A percentile compares a stretch with the other conserved stretches of the same genome.
Evolutionary conservation across 2,797 vertebrate genomes (phyloP).

Genomic region (Sebastes hopkinsi): DNA sequence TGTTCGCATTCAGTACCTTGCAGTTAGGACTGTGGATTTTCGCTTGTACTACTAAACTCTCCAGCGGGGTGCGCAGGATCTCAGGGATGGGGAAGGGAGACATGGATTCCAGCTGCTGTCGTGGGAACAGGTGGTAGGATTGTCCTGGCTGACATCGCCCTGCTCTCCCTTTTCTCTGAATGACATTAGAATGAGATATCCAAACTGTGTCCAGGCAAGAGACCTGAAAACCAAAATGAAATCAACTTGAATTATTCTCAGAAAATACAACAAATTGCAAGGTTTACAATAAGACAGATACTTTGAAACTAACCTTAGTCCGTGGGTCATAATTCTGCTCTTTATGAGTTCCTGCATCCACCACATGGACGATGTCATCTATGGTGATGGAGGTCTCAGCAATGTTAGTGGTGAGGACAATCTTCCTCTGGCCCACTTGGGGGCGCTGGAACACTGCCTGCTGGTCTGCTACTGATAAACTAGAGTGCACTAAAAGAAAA

Average conservation of each 20-base stretch:
- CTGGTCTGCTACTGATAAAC: conserved; percentile 94
- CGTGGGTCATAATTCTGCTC: conserved; percentile 93
- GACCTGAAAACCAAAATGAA: conserved; percentile 79
- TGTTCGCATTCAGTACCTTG: conserved; percentile 80
- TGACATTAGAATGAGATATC: conserved; percentile 94
- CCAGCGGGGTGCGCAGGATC: conserved; percentile 93
- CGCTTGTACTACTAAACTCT: conserved; percentile 94
- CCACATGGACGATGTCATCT: conserved; percentile 95
- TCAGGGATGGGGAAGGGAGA: conserved; percentile 90
- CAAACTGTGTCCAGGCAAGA: conserved; percentile 95
- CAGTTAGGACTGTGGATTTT: conserved; percentile 95
- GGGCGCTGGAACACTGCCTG: conserved; percentile 92
- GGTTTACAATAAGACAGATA: neutral
- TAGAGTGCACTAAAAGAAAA: conserved; percentile 90
- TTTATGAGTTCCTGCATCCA: conserved; percentile 93
- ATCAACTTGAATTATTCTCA: neutral
- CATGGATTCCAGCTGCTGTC: conserved; percentile 88
- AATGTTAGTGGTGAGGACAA: conserved; percentile 95
- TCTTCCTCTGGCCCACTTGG: conserved; percentile 87
- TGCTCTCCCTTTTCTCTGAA: conserved; percentile 92
- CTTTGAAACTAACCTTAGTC: conserved; percentile 86
- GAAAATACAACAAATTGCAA: neutral
- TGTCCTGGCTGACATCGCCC: conserved; percentile 95
- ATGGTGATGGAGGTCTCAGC: conserved; percentile 98
- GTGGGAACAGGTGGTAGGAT: conserved; percentile 93